Conservation (phyloP, 53 echinoderm and acorn worm genomes). For the Henricia sp. region DNA sequence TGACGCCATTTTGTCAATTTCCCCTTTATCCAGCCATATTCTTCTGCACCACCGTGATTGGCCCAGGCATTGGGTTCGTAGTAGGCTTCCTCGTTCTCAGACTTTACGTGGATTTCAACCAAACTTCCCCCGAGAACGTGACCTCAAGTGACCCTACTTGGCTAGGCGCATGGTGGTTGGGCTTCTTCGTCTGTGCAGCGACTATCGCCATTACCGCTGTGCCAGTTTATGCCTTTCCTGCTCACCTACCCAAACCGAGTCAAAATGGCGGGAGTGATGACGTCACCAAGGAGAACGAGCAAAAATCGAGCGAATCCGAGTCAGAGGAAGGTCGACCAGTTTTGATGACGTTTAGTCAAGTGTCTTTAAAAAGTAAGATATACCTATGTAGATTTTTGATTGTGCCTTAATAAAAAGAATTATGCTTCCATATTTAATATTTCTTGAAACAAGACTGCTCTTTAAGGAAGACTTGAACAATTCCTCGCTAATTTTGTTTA, state of each 20-base stretch:
- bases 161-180: conserved; percentile 77
- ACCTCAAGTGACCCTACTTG: conserved; percentile 49
- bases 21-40: conserved; percentile 42
- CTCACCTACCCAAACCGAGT: conserved; percentile 16
- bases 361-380: conserved; percentile 53
- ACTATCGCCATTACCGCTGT: conserved; percentile 42
- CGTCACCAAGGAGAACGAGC: background rate
- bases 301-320: background rate
- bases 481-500: no score
- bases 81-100: conserved; percentile 56
- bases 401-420: no score
- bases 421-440: no score
- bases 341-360: conserved; percentile 47
- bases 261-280: background rate
- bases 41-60: conserved; percentile 67
- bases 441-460: no score
- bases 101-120: conserved; percentile 63
- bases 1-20: background rate
- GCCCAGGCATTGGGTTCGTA: conserved; percentile 65
- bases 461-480: no score
- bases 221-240: conserved; percentile 59
- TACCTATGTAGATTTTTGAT: no score
- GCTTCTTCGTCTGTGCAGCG: conserved; percentile 50
- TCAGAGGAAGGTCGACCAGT: conserved; percentile 9
- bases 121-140: conserved; percentile 7